Evolutionary conservation across 2,888 invertebrate species (phyloP), one percentile per base, ranked within the genome.

Genomic region (Teleiodes luculella): DNA sequence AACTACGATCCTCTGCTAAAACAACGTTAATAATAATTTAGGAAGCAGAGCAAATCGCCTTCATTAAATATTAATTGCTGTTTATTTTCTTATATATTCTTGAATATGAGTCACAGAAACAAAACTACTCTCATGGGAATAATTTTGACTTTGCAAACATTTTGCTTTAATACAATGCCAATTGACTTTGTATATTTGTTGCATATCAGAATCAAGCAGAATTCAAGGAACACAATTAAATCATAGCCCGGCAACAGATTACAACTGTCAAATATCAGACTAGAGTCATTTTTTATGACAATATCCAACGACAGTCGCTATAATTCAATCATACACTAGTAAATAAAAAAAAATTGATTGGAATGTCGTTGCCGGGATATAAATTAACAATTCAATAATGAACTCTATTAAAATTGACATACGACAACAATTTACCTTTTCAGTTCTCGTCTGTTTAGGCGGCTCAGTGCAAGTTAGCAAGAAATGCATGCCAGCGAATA

Each of bases 391-490:
- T 43, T 28, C 43, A 28, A 43, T 13, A 28, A 13, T 43, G 24
- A 43, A 28, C 43, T 41, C 43, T 43, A 43, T 43, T 28, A n/a
- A 24, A 24, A 43, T 20, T 43, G 18, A 43, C 28, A 28, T 33
- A 33, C 10, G 10, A 33, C 33, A 33, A 33, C 18, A 20, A 11
- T 3, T 31, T 59, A 58, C 63, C 49, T 66, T 72, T 7, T 68
- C 69, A 10, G 56, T 52, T 4, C 69, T 65, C 7, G 61, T 54
- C 10, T 71, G 67, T 33, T 70, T 69, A 0, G 86, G 86, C 0
- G 86, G 72, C 11, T 91, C 87, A 0, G 91, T 90, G 59, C 92
- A 92, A 0, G 92, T 92, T 0, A 93, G 67, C 35, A 93, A 65
- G 67, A 93, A 93, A 53, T 90, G 88, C 52, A 91, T 77, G 0